Base-by-base conservation (phyloP, 2,888 invertebrate species). In the Microctonus hyperodae region DNA sequence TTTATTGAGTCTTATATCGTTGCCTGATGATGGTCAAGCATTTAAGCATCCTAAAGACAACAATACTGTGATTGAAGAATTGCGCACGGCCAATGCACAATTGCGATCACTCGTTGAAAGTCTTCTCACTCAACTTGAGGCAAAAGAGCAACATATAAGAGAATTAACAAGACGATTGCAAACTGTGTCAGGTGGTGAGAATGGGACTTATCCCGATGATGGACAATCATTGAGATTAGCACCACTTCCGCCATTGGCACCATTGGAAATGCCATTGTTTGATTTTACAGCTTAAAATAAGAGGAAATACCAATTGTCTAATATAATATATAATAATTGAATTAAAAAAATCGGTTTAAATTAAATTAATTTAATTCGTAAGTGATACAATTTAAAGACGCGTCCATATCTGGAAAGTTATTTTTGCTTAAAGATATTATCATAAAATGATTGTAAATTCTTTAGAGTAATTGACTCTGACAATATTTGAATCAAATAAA, bases 11-110 rank as follows among this genome's bases (percentile, higher is more conserved):
- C 61, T 79, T 3, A 79, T 81, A 23, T 74, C 73, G 1, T 25
- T 78, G 33, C 71, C 80, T 3, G 75, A 72, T 7, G 72, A 75
- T 5, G 70, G 74, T 7, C 74, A 72, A n/a, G 73, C 70, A 0
- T 87, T 85, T 72, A 89, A 88, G 77, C 85, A 85, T 73, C 89
- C 89, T 3, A 91, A 90, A 80, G 87, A 88, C 69, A 88, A 89
- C 59, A 85, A 86, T 62, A 87, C 85, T 28, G 88, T 91, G 53
- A 87, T 91, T 57, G 91, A 91, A 81, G 91, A 92, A 79, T 81
- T 91, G 51, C 88, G 88, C 78, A 89, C 88, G 56, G 83, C 90
- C 10, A 91, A 90, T 78, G 87, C 88, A 68, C 90, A 90, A 76
- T 80, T 91, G 56, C 87, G 90, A 70, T 83, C 84, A 20, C 81